Evolutionary conservation across 1,140 invertebrate species (phyloP).

Genomic region (Meloidogyne chitwoodi): DNA sequence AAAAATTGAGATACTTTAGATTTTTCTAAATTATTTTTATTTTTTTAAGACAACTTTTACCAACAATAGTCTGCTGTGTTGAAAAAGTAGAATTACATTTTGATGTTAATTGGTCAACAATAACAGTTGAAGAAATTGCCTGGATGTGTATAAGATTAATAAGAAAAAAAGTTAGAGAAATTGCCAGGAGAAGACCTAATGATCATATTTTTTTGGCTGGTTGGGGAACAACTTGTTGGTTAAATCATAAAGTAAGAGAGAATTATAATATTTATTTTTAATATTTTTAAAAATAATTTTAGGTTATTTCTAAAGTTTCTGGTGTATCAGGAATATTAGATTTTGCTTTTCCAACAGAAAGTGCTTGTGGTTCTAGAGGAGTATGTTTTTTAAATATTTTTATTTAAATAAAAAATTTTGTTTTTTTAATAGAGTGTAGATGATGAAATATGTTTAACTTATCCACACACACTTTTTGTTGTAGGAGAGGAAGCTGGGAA

Average conservation of each 20-base stretch:
- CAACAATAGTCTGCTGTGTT: slow-evolving; percentile 29
- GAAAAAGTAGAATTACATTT: slow-evolving; percentile 43
- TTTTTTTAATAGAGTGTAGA: slow-evolving; percentile 28
- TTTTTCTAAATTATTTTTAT: neutral
- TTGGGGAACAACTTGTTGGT: slow-evolving; percentile 38
- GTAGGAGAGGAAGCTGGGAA: slow-evolving; percentile 35
- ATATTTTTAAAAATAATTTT: neutral
- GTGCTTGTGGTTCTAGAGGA: slow-evolving; percentile 24
- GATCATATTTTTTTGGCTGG: slow-evolving; percentile 46
- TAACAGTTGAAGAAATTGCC: slow-evolving; percentile 23
- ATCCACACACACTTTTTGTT: slow-evolving; percentile 38
- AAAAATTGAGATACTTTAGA: neutral
- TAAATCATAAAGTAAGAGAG: slow-evolving; percentile 33
- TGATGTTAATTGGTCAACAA: slow-evolving; percentile 11
- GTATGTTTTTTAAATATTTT: slow-evolving; percentile 5
- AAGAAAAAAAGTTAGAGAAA: slow-evolving; percentile 27
- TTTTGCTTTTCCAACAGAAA: slow-evolving; percentile 34
- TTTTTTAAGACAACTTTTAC: slow-evolving; percentile 36
- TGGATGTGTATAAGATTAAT: slow-evolving; percentile 31
- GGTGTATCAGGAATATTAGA: slow-evolving; percentile 34
- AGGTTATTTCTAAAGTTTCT: slow-evolving; percentile 26
- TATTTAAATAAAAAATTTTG: neutral
- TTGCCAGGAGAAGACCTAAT: slow-evolving; percentile 37
- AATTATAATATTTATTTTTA: neutral
- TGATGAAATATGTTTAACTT: slow-evolving; percentile 37